These are phyloP conservation scores for Chalcis sispes DNA, from an alignment of 2,888 invertebrate species.

Conservation along the genomic window DNA sequence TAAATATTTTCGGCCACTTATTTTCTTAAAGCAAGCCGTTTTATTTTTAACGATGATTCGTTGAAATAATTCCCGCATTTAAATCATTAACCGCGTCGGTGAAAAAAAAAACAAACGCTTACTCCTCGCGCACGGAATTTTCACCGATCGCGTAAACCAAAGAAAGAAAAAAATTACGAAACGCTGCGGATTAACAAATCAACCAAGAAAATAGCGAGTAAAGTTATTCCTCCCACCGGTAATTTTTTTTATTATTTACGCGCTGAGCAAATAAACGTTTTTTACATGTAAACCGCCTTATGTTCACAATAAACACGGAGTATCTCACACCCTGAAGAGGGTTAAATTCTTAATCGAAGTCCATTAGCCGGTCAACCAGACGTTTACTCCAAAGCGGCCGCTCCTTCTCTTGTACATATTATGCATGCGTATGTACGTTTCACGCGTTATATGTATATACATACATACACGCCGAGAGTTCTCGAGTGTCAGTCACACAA, in stretches of 20 bases:
- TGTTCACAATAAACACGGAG: not conserved
- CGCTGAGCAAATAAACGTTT: not conserved
- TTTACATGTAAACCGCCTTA: not conserved
- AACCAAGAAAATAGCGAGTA: no score
- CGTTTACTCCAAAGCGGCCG: not conserved
- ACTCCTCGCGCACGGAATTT: no score
- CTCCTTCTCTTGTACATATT: not conserved
- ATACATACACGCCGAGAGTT: not conserved
- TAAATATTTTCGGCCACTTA: no score
- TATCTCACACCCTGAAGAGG: not conserved
- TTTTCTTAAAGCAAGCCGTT: no score
- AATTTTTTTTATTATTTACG: constrained; percentile 10
- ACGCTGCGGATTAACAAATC: no score
- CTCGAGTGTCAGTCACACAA: constrained; percentile 35
- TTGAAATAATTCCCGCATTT: no score
- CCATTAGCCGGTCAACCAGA: constrained; percentile 22
- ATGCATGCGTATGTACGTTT: no score
- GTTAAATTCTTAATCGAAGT: constrained; percentile 42
- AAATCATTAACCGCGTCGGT: no score
- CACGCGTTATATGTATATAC: not conserved
- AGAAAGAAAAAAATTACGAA: no score
- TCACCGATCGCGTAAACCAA: no score
- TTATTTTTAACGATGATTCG: no score
- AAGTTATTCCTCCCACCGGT: not conserved
- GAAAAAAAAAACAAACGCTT: no score